A percentile compares a stretch with the other conserved stretches of the same genome.
Conservation (phyloP, 2,113 vertebrate genomes). For the Oncorhynchus tshawytscha region DNA sequence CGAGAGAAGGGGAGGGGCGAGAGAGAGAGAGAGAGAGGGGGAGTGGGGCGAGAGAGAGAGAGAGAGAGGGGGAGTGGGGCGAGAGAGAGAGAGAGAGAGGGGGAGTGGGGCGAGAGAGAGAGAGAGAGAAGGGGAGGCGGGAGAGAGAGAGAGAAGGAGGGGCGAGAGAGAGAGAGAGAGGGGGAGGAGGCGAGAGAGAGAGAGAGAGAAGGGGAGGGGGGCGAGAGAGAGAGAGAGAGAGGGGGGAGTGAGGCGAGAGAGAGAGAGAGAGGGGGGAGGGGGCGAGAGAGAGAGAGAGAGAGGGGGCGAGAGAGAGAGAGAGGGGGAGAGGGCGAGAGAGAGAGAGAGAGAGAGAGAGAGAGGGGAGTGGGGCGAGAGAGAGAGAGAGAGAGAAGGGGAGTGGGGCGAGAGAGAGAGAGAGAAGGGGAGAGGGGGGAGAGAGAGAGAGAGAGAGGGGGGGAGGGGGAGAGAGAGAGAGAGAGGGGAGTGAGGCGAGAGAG, state of each 20-base stretch:
- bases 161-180: rapidly evolving
- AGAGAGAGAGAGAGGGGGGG: rapidly evolving
- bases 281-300: too few relatives aligned
- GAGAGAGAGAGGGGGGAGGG: rapidly evolving
- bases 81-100: too few relatives aligned
- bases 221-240: too few relatives aligned
- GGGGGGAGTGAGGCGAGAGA: rapidly evolving
- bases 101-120: rapidly evolving
- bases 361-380: rapidly evolving
- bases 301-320: rapidly evolving
- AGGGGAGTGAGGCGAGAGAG: rapidly evolving
- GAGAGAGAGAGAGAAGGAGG: too few relatives aligned
- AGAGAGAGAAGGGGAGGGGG: too few relatives aligned
- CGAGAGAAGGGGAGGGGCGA: rapidly evolving
- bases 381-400: too few relatives aligned
- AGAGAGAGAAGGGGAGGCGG: rapidly evolving
- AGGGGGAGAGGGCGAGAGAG: rapidly evolving
- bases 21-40: rapidly evolving
- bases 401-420: rapidly evolving
- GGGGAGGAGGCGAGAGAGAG: too few relatives aligned
- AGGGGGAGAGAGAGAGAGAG: too few relatives aligned
- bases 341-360: rapidly evolving
- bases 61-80: rapidly evolving
- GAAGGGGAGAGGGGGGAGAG: rapidly evolving
- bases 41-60: rapidly evolving